Evolutionary conservation across 1,140 invertebrate genomes (phyloP).

Genomic region (Heliconius hermathena): DNA sequence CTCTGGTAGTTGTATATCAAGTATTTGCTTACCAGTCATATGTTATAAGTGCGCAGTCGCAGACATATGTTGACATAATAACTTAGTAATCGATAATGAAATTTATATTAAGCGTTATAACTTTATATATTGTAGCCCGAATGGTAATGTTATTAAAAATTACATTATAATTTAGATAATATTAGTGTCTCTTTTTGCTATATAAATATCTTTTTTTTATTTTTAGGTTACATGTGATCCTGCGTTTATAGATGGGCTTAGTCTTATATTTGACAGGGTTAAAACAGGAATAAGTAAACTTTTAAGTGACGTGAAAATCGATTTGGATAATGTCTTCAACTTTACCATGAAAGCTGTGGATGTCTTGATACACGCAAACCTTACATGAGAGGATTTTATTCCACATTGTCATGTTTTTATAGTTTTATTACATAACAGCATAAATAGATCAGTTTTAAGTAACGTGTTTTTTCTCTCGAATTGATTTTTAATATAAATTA

Average conservation of each 20-base stretch:
- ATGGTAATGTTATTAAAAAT: slow-evolving; percentile 15
- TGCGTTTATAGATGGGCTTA: slow-evolving; percentile 29
- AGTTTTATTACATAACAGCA: neutral
- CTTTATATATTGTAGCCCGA: slow-evolving; percentile 11
- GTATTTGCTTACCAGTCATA: slow-evolving; percentile 23
- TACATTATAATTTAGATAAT: neutral
- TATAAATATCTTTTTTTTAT: slow-evolving; percentile 5
- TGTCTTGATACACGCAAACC: slow-evolving; percentile 30
- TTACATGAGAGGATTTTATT: neutral
- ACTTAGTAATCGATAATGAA: slow-evolving; percentile 17
- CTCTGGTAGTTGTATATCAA: neutral
- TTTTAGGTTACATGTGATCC: slow-evolving; percentile 43
- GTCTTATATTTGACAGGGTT: slow-evolving; percentile 38
- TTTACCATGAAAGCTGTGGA: slow-evolving; percentile 46
- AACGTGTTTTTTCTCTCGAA: slow-evolving; percentile 9
- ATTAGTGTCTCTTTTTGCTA: neutral
- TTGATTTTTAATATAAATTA: slow-evolving; percentile 19
- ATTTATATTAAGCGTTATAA: slow-evolving; percentile 24
- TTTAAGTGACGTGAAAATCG: slow-evolving; percentile 46
- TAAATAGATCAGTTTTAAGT: neutral
- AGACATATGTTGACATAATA: slow-evolving; percentile 6
- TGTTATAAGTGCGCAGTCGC: slow-evolving; percentile 16
- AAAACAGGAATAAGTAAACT: slow-evolving; percentile 42
- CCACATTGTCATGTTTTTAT: neutral
- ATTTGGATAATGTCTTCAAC: slow-evolving; percentile 43